These are phyloP conservation scores for Myotis davidii DNA, from an alignment of 2,113 vertebrate species.

Conservation along the genomic window DNA sequence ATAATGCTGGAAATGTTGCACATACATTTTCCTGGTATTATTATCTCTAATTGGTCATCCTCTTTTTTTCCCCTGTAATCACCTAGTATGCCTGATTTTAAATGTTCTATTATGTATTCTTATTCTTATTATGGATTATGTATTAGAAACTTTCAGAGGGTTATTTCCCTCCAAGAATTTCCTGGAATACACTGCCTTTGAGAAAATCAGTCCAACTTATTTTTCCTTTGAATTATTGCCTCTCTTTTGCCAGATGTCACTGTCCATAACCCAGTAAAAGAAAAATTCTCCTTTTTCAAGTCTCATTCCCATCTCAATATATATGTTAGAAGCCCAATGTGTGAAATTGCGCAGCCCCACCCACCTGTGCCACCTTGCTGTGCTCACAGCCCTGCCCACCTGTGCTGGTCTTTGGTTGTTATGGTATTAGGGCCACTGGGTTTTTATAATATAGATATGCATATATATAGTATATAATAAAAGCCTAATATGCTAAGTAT, in stretches of 20 bases:
- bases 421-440: no score
- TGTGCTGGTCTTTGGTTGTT: no score
- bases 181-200: not conserved
- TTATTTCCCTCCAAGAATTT: conserved; percentile 16
- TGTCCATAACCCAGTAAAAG: not conserved
- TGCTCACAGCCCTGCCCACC: no score
- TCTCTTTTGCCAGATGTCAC: not conserved
- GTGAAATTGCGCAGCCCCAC: no score
- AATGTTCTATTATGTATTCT: not conserved
- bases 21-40: not conserved
- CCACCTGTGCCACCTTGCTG: no score
- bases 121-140: not conserved
- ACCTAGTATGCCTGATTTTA: not conserved
- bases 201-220: not conserved
- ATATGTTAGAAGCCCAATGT: not conserved
- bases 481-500: no score
- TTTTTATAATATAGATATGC: no score
- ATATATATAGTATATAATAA: no score
- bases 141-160: not conserved
- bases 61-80: not conserved
- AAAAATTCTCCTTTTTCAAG: not conserved
- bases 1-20: not conserved
- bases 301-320: not conserved
- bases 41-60: not conserved
- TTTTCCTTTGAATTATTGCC: not conserved